These are phyloP conservation scores for Clusia tigrina DNA, from an alignment of 2,888 invertebrate genomes.

Conservation along the genomic window DNA sequence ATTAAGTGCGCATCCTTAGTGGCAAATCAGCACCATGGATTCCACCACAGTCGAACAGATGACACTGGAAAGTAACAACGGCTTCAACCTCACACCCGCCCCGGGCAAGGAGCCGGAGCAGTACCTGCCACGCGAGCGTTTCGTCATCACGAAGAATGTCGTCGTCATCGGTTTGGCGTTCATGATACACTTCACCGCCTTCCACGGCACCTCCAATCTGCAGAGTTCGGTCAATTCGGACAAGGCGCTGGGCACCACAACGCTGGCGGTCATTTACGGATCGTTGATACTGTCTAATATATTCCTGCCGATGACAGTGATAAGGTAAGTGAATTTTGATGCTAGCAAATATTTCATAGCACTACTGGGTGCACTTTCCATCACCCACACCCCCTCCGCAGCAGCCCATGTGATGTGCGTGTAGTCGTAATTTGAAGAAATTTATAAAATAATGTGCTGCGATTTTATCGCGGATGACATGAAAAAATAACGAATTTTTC, in stretches of 20 bases:
- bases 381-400: too few species aligned
- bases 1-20: too few species aligned
- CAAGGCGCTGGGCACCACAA: constrained; percentile 82
- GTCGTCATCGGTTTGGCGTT: constrained; percentile 86
- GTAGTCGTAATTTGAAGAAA: too few species aligned
- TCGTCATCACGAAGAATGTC: constrained; percentile 85
- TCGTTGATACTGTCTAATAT: constrained; percentile 89
- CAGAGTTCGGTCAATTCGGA: constrained; percentile 87
- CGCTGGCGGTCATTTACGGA: constrained; percentile 85
- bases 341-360: too few species aligned
- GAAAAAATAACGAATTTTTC: too few species aligned
- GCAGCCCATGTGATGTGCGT: too few species aligned
- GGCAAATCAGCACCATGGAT: too few species aligned
- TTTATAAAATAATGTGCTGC: too few species aligned
- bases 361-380: too few species aligned
- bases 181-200: constrained; percentile 92
- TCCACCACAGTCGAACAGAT: background rate
- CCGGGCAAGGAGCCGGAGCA: constrained; percentile 23
- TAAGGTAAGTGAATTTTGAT: constrained; percentile 73
- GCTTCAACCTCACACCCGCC: background rate
- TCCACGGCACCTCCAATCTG: constrained; percentile 83
- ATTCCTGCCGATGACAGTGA: constrained; percentile 83
- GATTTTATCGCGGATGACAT: too few species aligned
- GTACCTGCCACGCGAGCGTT: constrained; percentile 71
- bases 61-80: background rate